phyloP scores from a whole-genome alignment of 2,797 vertebrate species.

The Borostomias antarcticus region DNA sequence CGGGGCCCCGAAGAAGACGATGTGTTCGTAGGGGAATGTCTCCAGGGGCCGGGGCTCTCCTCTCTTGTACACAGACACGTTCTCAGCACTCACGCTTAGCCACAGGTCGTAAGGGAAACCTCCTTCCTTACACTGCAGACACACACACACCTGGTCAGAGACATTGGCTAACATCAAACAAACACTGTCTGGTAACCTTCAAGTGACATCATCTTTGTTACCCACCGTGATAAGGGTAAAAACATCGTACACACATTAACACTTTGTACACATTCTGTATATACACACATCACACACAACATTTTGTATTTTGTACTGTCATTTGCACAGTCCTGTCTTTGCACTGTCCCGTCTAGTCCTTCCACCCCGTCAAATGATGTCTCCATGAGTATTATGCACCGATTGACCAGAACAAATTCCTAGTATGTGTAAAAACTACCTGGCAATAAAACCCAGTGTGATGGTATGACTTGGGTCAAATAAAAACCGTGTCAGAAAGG shows the following conservation, averaged over 20 bases:
- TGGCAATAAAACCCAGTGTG: no score
- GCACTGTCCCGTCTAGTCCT: no score
- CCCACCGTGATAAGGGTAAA: background rate
- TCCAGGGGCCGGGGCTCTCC: conserved; percentile 89
- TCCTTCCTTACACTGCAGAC: conserved; percentile 87
- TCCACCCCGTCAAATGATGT: no score
- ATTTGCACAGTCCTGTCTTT: no score
- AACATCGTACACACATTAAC: background rate
- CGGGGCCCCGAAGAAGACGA: conserved; percentile 91
- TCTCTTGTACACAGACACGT: conserved; percentile 89
- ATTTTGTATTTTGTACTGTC: no score
- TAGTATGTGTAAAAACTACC: no score
- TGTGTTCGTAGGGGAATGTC: conserved; percentile 92
- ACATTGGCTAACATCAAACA: background rate
- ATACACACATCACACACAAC: no score
- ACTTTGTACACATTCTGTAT: no score
- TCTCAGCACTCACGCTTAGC: conserved; percentile 91
- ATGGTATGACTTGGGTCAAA: no score
- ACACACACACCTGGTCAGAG: conserved; percentile 4
- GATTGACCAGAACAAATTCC: no score
- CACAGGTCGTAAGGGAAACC: conserved; percentile 93
- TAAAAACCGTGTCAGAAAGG: no score
- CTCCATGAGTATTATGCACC: no score
- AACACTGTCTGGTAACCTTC: background rate
- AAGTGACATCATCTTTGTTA: background rate